These are phyloP conservation scores for Girardia tigrina DNA, from an alignment of 2,888 invertebrate species.

Conservation along the genomic window DNA sequence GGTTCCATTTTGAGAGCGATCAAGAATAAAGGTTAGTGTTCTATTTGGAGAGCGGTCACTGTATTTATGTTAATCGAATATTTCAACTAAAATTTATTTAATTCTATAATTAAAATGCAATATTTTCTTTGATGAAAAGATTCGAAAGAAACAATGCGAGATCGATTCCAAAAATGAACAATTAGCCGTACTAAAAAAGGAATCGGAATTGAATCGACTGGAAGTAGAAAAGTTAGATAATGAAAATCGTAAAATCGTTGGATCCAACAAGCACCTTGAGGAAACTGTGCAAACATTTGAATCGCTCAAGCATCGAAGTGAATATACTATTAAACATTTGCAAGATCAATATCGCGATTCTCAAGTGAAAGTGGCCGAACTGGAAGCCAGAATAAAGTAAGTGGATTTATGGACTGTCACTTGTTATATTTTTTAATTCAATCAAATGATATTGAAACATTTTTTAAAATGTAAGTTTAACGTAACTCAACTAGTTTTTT, in stretches of 20 bases:
- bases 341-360: slow-evolving; percentile 15
- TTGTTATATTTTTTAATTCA: too few relatives aligned
- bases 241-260: background rate
- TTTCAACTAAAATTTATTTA: too few relatives aligned
- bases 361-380: background rate
- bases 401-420: too few relatives aligned
- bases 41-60: too few relatives aligned
- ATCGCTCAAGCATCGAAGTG: slow-evolving; percentile 12
- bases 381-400: background rate
- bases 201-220: slow-evolving; percentile 10
- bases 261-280: background rate
- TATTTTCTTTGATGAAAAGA: too few relatives aligned
- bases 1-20: too few relatives aligned
- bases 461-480: too few relatives aligned
- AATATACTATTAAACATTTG: background rate
- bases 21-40: too few relatives aligned
- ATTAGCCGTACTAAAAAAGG: background rate
- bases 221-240: background rate
- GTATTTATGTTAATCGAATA: too few relatives aligned
- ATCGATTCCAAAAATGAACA: slow-evolving; percentile 10
- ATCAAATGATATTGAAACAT: too few relatives aligned
- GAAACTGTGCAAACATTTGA: background rate
- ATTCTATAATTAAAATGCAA: too few relatives aligned
- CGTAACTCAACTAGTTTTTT: too few relatives aligned
- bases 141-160: slow-evolving; percentile 8